Conservation (phyloP, 2,888 invertebrate species). For the Dascillus cervinus region DNA sequence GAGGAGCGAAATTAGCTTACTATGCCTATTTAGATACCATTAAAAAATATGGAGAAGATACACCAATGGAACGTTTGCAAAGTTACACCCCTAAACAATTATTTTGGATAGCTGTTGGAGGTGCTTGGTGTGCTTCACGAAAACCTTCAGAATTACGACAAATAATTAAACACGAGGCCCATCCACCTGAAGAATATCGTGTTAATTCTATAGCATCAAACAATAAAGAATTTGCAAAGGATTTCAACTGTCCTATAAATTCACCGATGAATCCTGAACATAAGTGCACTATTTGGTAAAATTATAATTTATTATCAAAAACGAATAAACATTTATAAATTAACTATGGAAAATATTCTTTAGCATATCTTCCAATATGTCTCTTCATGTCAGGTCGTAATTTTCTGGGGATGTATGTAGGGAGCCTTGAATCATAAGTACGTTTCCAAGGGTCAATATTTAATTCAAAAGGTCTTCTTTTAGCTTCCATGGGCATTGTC, state of each 20-base stretch:
- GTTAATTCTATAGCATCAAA: constrained; percentile 4
- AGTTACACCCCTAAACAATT: constrained; percentile 8
- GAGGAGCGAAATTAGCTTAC: constrained; percentile 10
- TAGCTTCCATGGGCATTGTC: constrained; percentile 61
- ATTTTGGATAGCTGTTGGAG: constrained; percentile 10
- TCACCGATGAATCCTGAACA: constrained; percentile 8
- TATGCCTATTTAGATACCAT: constrained; percentile 6
- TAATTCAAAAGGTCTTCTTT: constrained; percentile 62
- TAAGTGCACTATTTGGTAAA: constrained; percentile 10
- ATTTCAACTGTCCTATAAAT: constrained; percentile 7
- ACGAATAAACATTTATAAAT: neutral
- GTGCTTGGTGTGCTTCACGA: constrained; percentile 6
- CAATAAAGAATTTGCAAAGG: constrained; percentile 9
- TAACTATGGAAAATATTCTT: constrained; percentile 57
- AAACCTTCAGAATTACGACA: constrained; percentile 1
- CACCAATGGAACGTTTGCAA: constrained; percentile 4
- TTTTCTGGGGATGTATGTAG: constrained; percentile 62
- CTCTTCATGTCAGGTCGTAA: constrained; percentile 54
- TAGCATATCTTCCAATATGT: constrained; percentile 54
- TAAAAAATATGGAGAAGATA: constrained; percentile 3
- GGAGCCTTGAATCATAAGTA: constrained; percentile 57
- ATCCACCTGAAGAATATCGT: constrained; percentile 6
- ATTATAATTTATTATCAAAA: constrained; percentile 1
- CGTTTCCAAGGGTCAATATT: constrained; percentile 55
- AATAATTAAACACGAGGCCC: constrained; percentile 2